Evolutionary conservation across 2,888 invertebrate species (phyloP).

Genomic region (Strigamia crassipes): DNA sequence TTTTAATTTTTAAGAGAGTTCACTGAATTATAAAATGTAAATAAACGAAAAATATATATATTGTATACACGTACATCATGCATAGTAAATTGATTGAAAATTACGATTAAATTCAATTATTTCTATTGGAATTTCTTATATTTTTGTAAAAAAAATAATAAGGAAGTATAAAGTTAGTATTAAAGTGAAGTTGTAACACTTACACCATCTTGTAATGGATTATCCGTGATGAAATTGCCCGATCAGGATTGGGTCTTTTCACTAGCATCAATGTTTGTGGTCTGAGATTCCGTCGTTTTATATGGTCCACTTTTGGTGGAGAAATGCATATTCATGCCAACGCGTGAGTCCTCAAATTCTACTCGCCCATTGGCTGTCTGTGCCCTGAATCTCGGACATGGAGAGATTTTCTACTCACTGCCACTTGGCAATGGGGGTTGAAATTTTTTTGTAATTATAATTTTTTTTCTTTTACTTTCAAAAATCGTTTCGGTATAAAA

Average conservation of each 20-base stretch:
- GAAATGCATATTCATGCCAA: constrained; percentile 30
- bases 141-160: neutral
- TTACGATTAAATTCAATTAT: too few species aligned
- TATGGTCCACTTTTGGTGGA: constrained; percentile 29
- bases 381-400: constrained; percentile 22
- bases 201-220: neutral
- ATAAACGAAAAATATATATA: too few species aligned
- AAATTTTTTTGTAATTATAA: neutral
- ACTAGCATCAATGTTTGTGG: constrained; percentile 6
- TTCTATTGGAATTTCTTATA: too few species aligned
- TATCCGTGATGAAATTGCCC: neutral
- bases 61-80: too few species aligned
- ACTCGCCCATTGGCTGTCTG: constrained; percentile 8
- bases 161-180: neutral
- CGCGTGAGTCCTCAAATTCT: constrained; percentile 17
- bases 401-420: constrained; percentile 30
- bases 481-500: too few species aligned
- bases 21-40: too few species aligned
- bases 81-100: too few species aligned
- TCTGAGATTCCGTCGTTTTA: constrained; percentile 14
- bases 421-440: neutral
- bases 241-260: neutral
- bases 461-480: neutral
- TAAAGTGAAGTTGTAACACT: neutral
- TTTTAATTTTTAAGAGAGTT: neutral